Base-by-base conservation (phyloP, 2,888 invertebrate species). In the Pseudanteris insignis region DNA sequence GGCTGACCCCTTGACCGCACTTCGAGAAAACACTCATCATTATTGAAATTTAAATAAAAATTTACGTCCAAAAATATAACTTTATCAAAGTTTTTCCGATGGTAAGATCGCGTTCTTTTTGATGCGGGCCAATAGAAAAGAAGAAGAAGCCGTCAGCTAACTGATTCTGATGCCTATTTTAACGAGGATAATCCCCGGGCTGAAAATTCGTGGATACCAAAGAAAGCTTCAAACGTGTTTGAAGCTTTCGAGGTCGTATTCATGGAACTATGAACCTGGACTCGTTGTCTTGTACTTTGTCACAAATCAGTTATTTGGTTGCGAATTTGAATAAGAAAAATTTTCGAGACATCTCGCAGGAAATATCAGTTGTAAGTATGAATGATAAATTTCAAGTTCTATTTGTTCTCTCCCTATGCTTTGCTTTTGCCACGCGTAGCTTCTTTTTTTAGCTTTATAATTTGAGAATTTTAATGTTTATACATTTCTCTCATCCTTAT, bases 261-360 rank as follows among this genome's bases (percentile, higher is more conserved):
- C 86, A 88, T 88, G 92, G 92, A 94, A 94, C 91, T 94, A 94
- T 94, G 94, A 94, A 93, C 92, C 94, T 95, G 89, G 96, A 96
- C 89, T 91, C 95, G 88, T 89, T 94, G 88, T 93, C 92, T 88
- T 92, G 94, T 90, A 92, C 95, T 88, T 90, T 96, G 90, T 92
- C 93, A 88, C 94, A 96, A 90, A 96, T 96, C 86, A 92, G 91
- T 90, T 91, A 91, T 89, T 91, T 95, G 85, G 92, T 96, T 87
- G 88, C 89, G 84, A 92, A 91, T 86, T 88, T 96, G 86, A 93
- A 87, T 83, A 96, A 95, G 88, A 94, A 93, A 86, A 96, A 95
- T 86, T 92, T 89, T 85, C 91, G 92, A 84, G 89, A 92, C 82
- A 91, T 89, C 81, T 88, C 89, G 83, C 89, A 89, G 83, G 94